These are phyloP conservation scores for Telmatochromis bifrenatus DNA, from an alignment of 2,113 vertebrate species.

Conservation along the genomic window DNA sequence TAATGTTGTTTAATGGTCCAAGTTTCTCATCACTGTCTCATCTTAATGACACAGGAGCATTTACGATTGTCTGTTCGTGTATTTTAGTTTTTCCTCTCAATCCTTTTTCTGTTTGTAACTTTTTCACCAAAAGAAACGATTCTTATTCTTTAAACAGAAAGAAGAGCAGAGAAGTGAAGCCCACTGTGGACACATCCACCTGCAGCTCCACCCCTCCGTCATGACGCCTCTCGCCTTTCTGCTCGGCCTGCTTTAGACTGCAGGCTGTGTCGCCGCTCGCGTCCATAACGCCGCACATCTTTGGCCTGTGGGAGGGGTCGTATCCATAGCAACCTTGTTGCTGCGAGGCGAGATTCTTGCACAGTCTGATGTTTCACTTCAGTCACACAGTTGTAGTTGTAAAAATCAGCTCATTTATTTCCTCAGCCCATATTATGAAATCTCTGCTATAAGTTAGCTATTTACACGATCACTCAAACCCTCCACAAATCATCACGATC, in stretches of 20 bases:
- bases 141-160: background rate
- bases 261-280: background rate
- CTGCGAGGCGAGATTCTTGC: accelerated
- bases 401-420: slow-evolving; percentile 50
- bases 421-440: slow-evolving; percentile 41
- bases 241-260: background rate
- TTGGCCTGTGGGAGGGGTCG: background rate
- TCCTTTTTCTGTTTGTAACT: accelerated
- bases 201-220: background rate
- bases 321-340: background rate
- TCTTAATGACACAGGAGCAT: background rate
- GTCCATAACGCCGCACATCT: background rate
- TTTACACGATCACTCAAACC: slow-evolving; percentile 68
- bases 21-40: background rate
- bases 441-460: slow-evolving; percentile 67
- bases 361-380: background rate
- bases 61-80: background rate
- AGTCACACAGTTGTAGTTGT: background rate
- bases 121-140: background rate
- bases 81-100: background rate
- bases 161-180: background rate
- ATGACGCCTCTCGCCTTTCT: background rate
- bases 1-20: background rate
- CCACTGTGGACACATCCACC: background rate
- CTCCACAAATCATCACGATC: slow-evolving; percentile 36